These are phyloP conservation scores for Brachypalpus laphriformis DNA, from an alignment of 2,888 invertebrate species.

Conservation along the genomic window DNA sequence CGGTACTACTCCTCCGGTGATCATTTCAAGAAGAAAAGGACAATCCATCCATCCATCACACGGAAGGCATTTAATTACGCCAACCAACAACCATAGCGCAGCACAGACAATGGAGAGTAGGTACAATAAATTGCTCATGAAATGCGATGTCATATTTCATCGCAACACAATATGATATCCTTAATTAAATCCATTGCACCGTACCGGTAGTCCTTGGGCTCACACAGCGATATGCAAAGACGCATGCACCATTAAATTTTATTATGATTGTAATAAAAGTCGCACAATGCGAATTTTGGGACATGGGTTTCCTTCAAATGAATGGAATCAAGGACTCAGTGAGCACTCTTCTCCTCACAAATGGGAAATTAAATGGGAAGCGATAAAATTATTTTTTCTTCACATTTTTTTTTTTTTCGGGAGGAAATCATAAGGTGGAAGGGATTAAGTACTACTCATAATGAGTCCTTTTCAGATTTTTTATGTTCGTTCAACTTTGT, in stretches of 20 bases:
- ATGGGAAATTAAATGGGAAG: constrained; percentile 46
- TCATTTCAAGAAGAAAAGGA: background rate
- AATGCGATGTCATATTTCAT: constrained; percentile 46
- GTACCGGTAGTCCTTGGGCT: background rate
- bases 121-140: constrained; percentile 54
- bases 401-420: background rate
- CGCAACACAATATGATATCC: constrained; percentile 56
- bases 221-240: constrained; percentile 43
- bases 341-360: background rate
- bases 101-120: constrained; percentile 20
- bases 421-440: constrained; percentile 36
- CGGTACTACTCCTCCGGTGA: background rate
- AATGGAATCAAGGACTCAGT: background rate
- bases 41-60: constrained; percentile 11
- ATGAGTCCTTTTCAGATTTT: constrained; percentile 10
- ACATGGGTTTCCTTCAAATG: constrained; percentile 14
- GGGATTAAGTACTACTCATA: constrained; percentile 16
- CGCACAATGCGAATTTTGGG: constrained; percentile 28
- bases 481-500: constrained; percentile 2
- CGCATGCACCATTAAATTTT: constrained; percentile 55
- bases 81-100: background rate
- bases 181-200: constrained; percentile 54
- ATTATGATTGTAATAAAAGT: constrained; percentile 54
- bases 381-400: constrained; percentile 36
- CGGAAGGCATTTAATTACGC: constrained; percentile 23